These are phyloP conservation scores for Chanos chanos DNA, from an alignment of 2,797 vertebrate species.

Conservation along the genomic window DNA sequence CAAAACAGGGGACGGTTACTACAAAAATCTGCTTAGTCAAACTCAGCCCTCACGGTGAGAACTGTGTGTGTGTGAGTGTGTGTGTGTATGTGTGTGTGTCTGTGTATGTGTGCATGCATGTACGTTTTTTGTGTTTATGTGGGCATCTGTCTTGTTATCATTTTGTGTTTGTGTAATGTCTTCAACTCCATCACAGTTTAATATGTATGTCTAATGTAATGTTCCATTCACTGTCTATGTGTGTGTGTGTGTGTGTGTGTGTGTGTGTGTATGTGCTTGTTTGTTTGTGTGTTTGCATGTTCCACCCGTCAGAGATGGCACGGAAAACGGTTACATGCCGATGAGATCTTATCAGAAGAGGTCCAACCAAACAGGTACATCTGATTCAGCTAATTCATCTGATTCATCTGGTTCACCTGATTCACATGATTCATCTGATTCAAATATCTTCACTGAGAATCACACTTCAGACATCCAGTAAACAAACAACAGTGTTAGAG, in stretches of 20 bases:
- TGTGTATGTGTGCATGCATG: slow-evolving; percentile 11
- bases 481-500: too few species aligned
- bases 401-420: too few species aligned
- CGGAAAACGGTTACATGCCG: slow-evolving; percentile 82
- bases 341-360: slow-evolving; percentile 83
- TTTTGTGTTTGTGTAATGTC: background rate
- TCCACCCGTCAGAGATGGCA: slow-evolving; percentile 63
- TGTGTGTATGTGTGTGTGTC: background rate
- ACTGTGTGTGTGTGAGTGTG: background rate
- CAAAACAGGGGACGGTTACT: slow-evolving; percentile 73
- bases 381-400: too few species aligned
- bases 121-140: background rate
- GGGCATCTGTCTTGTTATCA: background rate
- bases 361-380: slow-evolving; percentile 65
- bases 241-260: background rate
- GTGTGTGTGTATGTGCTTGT: slow-evolving; percentile 12
- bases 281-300: slow-evolving; percentile 18
- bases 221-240: slow-evolving; percentile 3
- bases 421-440: too few species aligned
- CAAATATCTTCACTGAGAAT: too few species aligned
- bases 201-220: background rate
- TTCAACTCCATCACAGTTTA: background rate
- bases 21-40: slow-evolving; percentile 82
- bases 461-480: too few species aligned
- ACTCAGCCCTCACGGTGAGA: slow-evolving; percentile 74